Conservation (phyloP, 2,797 vertebrate species). For the Myotis planiceps region DNA sequence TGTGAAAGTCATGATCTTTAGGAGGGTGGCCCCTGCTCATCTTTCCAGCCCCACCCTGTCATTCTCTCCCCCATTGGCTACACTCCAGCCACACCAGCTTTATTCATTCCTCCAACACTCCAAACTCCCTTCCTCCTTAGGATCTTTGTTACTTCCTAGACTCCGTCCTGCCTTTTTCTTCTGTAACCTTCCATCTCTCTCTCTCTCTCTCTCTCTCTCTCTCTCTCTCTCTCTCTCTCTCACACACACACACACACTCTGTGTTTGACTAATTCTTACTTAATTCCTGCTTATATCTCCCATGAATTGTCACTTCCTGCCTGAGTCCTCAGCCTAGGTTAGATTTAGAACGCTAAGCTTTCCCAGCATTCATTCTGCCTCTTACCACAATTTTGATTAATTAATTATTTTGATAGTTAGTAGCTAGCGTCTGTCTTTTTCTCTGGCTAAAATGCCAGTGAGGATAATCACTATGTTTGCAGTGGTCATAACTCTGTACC, state of each 20-base stretch:
- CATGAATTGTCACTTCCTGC: neutral
- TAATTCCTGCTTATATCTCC: neutral
- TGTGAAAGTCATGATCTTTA: neutral
- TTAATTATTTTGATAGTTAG: neutral
- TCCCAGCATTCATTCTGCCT: neutral
- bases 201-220: neutral
- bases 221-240: no score
- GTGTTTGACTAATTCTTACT: neutral
- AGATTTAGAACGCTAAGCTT: neutral
- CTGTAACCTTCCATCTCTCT: neutral
- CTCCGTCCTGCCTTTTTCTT: neutral
- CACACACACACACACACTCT: no score
- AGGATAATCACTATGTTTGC: neutral
- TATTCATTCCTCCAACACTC: neutral
- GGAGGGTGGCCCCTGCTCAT: neutral
- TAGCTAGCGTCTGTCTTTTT: conserved; percentile 19
- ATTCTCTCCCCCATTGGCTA: neutral
- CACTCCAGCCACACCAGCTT: neutral
- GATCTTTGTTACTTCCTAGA: neutral
- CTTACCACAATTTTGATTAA: neutral
- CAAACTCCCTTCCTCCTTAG: neutral
- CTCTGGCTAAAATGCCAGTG: neutral
- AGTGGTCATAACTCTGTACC: neutral
- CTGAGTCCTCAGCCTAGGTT: neutral
- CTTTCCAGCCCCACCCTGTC: neutral